A percentile compares a stretch with the other conserved stretches of the same genome.
phyloP scores from a whole-genome alignment of 2,113 vertebrate genomes.

The Raja brachyura region DNA sequence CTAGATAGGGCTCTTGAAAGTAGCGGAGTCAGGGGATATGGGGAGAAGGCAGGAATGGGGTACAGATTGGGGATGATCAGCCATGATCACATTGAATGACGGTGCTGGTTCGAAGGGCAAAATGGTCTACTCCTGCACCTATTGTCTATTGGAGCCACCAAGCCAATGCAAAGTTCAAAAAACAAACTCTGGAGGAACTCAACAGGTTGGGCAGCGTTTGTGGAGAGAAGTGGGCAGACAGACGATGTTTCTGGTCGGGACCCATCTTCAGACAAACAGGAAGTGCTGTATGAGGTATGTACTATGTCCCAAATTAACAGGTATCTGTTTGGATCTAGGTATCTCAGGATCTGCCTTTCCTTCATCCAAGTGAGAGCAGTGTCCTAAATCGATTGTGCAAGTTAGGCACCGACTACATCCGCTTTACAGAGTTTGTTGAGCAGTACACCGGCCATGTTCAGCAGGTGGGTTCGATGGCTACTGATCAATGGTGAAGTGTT shows the following conservation, averaged over 20 bases:
- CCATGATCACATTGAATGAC: too few relatives aligned
- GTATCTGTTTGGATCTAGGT: slow-evolving; percentile 58
- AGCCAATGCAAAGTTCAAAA: background rate
- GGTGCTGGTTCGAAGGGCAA: too few relatives aligned
- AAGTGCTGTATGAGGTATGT: background rate
- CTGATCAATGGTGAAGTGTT: background rate
- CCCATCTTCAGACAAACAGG: background rate
- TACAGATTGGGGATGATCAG: too few relatives aligned
- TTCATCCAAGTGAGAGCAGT: slow-evolving; percentile 88
- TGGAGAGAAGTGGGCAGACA: too few relatives aligned
- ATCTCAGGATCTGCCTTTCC: slow-evolving; percentile 87
- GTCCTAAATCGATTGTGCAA: slow-evolving; percentile 84
- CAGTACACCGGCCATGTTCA: slow-evolving; percentile 87
- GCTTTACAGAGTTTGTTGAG: slow-evolving; percentile 90
- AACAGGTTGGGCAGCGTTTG: too few relatives aligned
- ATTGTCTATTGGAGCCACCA: too few relatives aligned
- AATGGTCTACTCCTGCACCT: too few relatives aligned
- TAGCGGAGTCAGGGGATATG: too few relatives aligned
- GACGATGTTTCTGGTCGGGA: too few relatives aligned
- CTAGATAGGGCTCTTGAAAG: too few relatives aligned
- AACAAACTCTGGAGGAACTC: too few relatives aligned
- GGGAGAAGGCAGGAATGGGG: too few relatives aligned
- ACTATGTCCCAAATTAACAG: background rate
- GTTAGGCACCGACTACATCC: slow-evolving; percentile 86
- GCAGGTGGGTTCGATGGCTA: slow-evolving; percentile 56